Evolutionary conservation across 2,113 vertebrate species (phyloP), one percentile per base, ranked within the genome.

Genomic region (Ellobius talpinus): DNA sequence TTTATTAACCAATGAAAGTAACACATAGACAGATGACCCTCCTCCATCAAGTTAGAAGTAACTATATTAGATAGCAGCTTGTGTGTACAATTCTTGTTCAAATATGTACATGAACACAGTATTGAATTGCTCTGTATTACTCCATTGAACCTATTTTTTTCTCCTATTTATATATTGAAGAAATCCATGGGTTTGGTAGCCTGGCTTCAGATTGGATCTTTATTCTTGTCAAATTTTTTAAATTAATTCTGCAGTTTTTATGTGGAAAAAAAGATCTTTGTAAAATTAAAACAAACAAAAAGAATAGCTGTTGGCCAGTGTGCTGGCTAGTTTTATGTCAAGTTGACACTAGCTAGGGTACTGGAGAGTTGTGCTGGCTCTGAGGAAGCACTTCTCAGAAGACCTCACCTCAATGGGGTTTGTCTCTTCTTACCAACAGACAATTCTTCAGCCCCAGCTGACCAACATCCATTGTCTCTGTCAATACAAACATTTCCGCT

Each of bases 151-250:
- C 16, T 88, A 52, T 66, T 86, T 13, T 2, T 31, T 33, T 81
- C 31, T 14, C 5, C 36, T 65, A 73, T 52, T 42, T 79, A 65
- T 88, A 33, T 84, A 14, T n/a, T 85, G 77, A 31, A 72, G 45
- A 86, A 94, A 11, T 13, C 36, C 1, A 4, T 14, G 81, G 11
- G 73, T 21, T 77, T 85, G 7, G 5, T 68, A 76, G 1, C 79
- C 45, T 77, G 39, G 19, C 29, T 70, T 97, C 76, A 0, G 86
- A 77, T 68, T 63, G 14, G 12, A 55, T 84, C 12, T 95, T 93
- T 88, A 85, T 73, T 81, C 36, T 4, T 0, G 88, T 7, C 70
- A 21, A 87, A 78, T 50, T 73, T 3, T 66, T 76, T 29, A 50
- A 63, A 50, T 45, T 7, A 84, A 95, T 74, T 55, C 42, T 84